Conservation (phyloP, 2,888 invertebrate genomes). For the Ethmia dodecea region DNA sequence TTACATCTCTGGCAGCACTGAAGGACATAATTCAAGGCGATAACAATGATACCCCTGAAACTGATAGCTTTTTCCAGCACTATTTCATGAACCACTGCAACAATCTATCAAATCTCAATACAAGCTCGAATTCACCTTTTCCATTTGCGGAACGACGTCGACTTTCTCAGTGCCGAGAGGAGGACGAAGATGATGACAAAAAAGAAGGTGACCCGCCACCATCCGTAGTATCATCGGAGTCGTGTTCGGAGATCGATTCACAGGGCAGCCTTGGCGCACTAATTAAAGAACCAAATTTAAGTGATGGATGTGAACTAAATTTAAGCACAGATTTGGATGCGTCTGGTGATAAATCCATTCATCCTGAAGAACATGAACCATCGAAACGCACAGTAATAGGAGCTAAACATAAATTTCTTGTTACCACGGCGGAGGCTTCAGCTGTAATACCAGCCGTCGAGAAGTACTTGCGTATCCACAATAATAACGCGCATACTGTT, state of each 20-base stretch:
- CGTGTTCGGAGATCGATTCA: constrained; percentile 26
- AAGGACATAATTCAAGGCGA: constrained; percentile 82
- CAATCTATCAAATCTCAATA: constrained; percentile 80
- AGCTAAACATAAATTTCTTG: constrained; percentile 60
- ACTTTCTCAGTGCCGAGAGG: constrained; percentile 89
- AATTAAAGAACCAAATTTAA: constrained; percentile 23
- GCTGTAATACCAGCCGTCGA: constrained; percentile 57
- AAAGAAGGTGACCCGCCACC: constrained; percentile 39
- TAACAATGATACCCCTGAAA: constrained; percentile 74
- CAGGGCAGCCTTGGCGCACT: constrained; percentile 23
- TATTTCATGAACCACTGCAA: constrained; percentile 86
- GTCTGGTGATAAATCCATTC: background rate
- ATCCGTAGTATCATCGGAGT: constrained; percentile 27
- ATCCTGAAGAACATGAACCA: constrained; percentile 41
- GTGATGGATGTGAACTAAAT: constrained; percentile 24
- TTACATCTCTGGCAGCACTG: constrained; percentile 81
- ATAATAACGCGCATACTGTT: constrained; percentile 81
- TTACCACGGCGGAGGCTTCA: constrained; percentile 49
- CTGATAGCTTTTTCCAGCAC: constrained; percentile 82
- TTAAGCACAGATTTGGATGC: constrained; percentile 18
- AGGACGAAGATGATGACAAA: constrained; percentile 85
- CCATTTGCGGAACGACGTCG: constrained; percentile 80
- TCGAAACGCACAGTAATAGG: constrained; percentile 60
- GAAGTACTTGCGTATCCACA: constrained; percentile 64
- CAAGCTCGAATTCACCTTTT: constrained; percentile 55